Percentiles rank a stretch among this genome's conserved stretches.
Evolutionary conservation across 1,140 invertebrate species (phyloP).

Genomic region (Atta cephalotes): DNA sequence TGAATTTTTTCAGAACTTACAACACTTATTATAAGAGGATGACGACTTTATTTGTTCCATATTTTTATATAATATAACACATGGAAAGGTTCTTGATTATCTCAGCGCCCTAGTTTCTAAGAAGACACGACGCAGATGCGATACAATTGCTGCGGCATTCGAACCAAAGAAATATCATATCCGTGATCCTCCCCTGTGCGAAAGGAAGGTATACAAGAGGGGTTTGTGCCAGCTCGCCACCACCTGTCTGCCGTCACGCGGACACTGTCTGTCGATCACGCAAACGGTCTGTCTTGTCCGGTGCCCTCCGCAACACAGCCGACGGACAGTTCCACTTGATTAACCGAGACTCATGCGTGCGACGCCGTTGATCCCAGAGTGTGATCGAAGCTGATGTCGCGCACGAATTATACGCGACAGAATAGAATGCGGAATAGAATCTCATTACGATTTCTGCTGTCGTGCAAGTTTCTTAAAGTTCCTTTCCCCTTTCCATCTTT

Average conservation of each 20-base stretch:
- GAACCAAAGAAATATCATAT: conserved; percentile 33
- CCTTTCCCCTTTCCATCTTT: not conserved
- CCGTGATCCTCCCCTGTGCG: conserved; percentile 21
- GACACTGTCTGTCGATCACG: conserved; percentile 72
- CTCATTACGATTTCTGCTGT: conserved; percentile 6
- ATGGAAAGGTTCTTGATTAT: not conserved
- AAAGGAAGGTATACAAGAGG: conserved; percentile 1
- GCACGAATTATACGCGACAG: conserved; percentile 61
- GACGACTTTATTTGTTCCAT: not conserved
- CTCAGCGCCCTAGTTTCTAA: not conserved
- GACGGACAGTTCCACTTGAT: conserved; percentile 84
- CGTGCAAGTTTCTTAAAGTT: not conserved
- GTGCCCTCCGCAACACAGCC: conserved; percentile 67
- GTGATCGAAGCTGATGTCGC: conserved; percentile 69
- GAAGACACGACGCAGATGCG: conserved; percentile 7
- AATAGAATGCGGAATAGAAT: conserved; percentile 29
- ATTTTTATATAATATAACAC: not conserved
- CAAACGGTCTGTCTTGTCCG: conserved; percentile 68
- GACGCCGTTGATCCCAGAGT: conserved; percentile 70
- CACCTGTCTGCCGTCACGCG: conserved; percentile 79
- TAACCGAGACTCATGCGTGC: conserved; percentile 83
- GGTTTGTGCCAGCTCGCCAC: conserved; percentile 38
- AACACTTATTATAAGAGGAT: not conserved
- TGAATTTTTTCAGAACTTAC: not conserved
- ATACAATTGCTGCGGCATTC: not conserved